Evolutionary conservation across 2,888 invertebrate species (phyloP).

Genomic region (Volucella bombylans): DNA sequence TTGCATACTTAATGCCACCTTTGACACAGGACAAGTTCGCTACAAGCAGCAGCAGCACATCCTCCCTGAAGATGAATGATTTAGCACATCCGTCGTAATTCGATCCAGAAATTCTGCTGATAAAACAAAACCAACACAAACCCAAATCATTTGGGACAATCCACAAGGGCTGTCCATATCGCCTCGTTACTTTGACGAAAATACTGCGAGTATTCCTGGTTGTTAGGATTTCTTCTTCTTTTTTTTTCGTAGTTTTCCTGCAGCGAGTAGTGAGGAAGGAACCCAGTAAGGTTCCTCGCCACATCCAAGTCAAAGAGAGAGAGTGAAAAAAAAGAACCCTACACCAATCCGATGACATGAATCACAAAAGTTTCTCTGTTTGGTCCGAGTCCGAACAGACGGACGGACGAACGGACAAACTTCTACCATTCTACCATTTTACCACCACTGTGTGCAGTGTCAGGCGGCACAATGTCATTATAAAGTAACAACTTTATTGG

Average conservation of each 20-base stretch:
- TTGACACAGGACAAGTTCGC: conserved; percentile 12
- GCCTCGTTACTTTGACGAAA: conserved; percentile 66
- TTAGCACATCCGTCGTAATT: conserved; percentile 56
- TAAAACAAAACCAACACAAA: conserved; percentile 54
- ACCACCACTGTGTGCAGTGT: conserved; percentile 22
- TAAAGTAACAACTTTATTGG: conserved; percentile 83
- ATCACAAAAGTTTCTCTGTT: conserved; percentile 52
- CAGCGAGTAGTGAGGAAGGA: background rate
- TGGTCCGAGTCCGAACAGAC: conserved; percentile 35
- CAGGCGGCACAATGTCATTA: conserved; percentile 78
- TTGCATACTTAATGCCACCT: conserved; percentile 47
- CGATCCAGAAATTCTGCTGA: conserved; percentile 37
- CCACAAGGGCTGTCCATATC: conserved; percentile 30
- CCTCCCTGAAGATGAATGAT: conserved; percentile 30
- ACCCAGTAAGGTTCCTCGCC: conserved; percentile 51
- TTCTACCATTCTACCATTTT: conserved; percentile 39
- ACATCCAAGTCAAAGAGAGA: background rate
- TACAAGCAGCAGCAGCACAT: conserved; percentile 12
- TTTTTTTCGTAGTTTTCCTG: conserved; percentile 16
- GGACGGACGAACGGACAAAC: conserved; percentile 69
- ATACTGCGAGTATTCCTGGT: conserved; percentile 7
- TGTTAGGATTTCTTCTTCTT: conserved; percentile 1
- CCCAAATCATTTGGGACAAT: conserved; percentile 41
- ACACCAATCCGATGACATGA: conserved; percentile 48
- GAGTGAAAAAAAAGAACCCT: conserved; percentile 5